These are phyloP conservation scores for Plagodis dolabraria DNA, from an alignment of 2,888 invertebrate species.

Conservation along the genomic window DNA sequence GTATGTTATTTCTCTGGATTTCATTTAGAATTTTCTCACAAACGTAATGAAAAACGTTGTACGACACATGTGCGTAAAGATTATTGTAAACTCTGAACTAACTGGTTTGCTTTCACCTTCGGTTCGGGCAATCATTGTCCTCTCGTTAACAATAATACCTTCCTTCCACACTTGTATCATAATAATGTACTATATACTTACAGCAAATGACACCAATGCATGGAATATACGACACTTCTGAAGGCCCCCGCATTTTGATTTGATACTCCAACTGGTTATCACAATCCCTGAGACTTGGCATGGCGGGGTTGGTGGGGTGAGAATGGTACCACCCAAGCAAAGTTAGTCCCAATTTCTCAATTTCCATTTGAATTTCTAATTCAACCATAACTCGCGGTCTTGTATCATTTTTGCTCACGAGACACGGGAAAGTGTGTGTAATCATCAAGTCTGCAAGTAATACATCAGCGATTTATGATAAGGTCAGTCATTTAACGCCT, in stretches of 20 bases:
- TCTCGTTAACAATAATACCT: too few species aligned
- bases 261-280: conserved; percentile 97
- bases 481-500: not conserved
- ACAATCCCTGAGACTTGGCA: conserved; percentile 94
- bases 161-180: not conserved
- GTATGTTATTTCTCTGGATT: too few species aligned
- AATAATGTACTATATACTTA: conserved; percentile 78
- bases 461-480: not conserved
- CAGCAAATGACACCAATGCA: conserved; percentile 97
- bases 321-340: conserved; percentile 98
- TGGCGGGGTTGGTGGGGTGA: conserved; percentile 94
- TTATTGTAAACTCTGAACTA: too few species aligned
- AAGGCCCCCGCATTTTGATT: conserved; percentile 96
- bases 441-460: conserved; percentile 90
- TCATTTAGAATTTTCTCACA: too few species aligned
- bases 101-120: too few species aligned
- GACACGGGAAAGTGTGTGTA: conserved; percentile 95
- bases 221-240: conserved; percentile 96
- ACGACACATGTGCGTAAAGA: too few species aligned
- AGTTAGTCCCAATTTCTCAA: conserved; percentile 92
- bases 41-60: too few species aligned
- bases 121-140: too few species aligned
- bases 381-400: conserved; percentile 91
- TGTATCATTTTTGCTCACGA: conserved; percentile 91
- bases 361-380: conserved; percentile 91